Evolutionary conservation across 1,140 invertebrate species (phyloP), one percentile per base, ranked within the genome.

Genomic region (Cepaea nemoralis): DNA sequence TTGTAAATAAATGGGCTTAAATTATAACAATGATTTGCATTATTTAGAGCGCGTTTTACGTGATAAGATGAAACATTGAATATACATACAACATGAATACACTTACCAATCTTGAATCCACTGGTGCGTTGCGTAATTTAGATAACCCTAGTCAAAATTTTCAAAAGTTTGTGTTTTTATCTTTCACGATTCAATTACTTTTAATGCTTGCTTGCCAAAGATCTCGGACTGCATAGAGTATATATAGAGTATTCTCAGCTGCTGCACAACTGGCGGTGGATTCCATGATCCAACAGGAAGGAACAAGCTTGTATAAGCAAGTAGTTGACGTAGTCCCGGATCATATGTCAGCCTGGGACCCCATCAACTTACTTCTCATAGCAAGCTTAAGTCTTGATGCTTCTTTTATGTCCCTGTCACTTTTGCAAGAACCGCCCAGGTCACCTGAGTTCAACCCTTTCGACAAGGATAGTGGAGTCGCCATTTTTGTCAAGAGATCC

Each of bases 261-360:
- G 50, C 50, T 55, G 50, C 8, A 55, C 3, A 22, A 22, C 8
- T 55, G n/a, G 19, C n/a, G 50, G 8, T 55, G 50, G 50, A 55
- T 3, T 3, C 50, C 8, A 48, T 63, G 27, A 31, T 6, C 59
- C 27, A 5, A 31, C 27, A 63, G n/a, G 59, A 63, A 27, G 59
- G 10, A 63, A 31, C 33, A 31, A 16, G 59, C 27, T 79, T 27
- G 42, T 31, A 67, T 42, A 31, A 69, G 87, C 84, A 85, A 87
- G 87, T 86, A 87, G 87, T 87, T 87, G 87, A 87, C 79, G 87
- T 87, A 87, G 87, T 87, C 87, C 87, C 87, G 85, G 87, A 85
- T 84, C 81, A 73, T 50, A 6, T 79, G 1, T 74, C 81, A 82
- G 85, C 87, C 87, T 87, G 87, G 87, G 87, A 86, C 87, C 87